Percentiles rank a stretch among this genome's conserved stretches.
These are phyloP conservation scores for Heliconius hortense DNA, from an alignment of 2,888 invertebrate species.

Conservation along the genomic window DNA sequence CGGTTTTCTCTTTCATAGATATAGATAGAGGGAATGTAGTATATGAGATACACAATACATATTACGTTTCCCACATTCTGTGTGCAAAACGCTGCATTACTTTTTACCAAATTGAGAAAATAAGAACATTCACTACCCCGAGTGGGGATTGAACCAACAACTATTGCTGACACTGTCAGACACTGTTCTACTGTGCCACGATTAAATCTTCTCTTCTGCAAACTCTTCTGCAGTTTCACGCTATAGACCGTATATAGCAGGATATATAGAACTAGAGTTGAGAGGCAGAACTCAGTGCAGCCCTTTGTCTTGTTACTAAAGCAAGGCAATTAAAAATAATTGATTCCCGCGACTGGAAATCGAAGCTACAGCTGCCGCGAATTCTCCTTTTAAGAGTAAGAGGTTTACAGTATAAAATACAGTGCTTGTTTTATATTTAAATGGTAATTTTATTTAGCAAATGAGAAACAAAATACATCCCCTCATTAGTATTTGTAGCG, in stretches of 20 bases:
- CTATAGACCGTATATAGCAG: too few relatives aligned
- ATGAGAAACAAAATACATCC: background rate
- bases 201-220: background rate
- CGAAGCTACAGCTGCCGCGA: background rate
- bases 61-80: too few relatives aligned
- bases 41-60: too few relatives aligned
- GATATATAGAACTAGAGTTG: background rate
- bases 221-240: too few relatives aligned
- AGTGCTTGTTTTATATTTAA: background rate
- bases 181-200: background rate
- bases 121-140: background rate
- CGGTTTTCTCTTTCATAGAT: too few relatives aligned
- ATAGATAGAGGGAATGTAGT: too few relatives aligned
- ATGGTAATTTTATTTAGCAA: background rate
- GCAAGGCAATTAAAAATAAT: background rate
- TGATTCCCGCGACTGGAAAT: background rate
- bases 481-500: constrained; percentile 17
- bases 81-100: too few relatives aligned
- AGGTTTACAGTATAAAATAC: background rate
- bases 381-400: background rate
- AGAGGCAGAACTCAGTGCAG: background rate
- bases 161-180: too few relatives aligned
- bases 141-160: background rate
- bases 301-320: background rate
- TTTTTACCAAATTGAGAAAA: too few relatives aligned